Evolutionary conservation across 2,113 vertebrate genomes (phyloP), one percentile per base, ranked within the genome.

Genomic region (Pogonocichla stellata): DNA sequence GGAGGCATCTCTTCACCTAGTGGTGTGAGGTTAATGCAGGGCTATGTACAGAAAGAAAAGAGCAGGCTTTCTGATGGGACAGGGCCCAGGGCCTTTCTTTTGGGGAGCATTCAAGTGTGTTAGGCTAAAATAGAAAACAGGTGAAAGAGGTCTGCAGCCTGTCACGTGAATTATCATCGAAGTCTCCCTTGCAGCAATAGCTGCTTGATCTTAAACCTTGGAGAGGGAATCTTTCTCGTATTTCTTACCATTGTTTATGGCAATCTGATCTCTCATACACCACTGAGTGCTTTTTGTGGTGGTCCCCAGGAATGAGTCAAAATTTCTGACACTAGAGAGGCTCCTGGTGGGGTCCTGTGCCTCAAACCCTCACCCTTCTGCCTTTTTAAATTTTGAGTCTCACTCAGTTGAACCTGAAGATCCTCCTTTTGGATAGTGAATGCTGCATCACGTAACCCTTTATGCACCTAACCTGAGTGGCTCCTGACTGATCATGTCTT

Each of bases 1-100:
- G 93, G 77, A 97, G 95, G 89, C 93, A 93, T 97, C 95, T 96
- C 94, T 98, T 98, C 97, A 98, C 96, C 96, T 97, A 94, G 86
- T 95, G 57, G 92, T 97, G 96, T 95, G 80, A 94, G 83, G 53
- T 82, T 91, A 97, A 98, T 93, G 94, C 69, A 71, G 74, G 23
- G 20, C 66, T 92, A 53, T 51, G 66, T 74, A 45, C 42, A 66
- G 79, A 89, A 89, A 86, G 42, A 84, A 90, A 90, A 74, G 66
- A 43, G n/a, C 33, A 40, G 47, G 45, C 45, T 82, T 82, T 92
- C 65, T 75, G 56, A 69, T 72, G 69, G 69, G 57, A 78, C 53
- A 81, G 72, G 83, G 64, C 65, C 53, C 3, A 1, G 19, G 50
- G 45, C 31, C 69, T 88, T 96, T 96, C 83, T 93, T 94, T 74